phyloP scores from a whole-genome alignment of 2,797 vertebrate species.

The Leuciscus waleckii region DNA sequence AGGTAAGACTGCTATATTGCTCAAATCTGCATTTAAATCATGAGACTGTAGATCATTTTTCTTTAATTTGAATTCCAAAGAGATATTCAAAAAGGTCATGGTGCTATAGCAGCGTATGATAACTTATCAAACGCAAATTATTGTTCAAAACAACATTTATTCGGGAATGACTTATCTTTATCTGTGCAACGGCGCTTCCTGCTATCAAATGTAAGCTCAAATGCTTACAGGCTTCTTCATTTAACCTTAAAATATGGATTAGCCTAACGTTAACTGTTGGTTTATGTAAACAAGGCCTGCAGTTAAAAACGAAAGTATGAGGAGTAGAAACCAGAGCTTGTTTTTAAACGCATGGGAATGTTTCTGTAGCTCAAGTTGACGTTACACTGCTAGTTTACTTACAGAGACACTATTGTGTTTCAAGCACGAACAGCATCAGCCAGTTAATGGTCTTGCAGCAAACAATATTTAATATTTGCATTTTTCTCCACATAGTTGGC shows the following conservation, averaged over 20 bases:
- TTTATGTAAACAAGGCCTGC: not conserved
- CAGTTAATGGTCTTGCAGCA: too few relatives aligned
- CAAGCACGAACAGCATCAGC: not conserved
- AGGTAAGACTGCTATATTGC: not conserved
- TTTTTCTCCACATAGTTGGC: fast-evolving
- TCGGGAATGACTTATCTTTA: not conserved
- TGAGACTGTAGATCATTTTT: not conserved
- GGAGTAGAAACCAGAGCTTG: not conserved
- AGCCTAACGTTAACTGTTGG: not conserved
- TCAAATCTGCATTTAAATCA: not conserved
- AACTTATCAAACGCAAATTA: not conserved
- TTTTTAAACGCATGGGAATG: not conserved
- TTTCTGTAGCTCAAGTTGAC: not conserved
- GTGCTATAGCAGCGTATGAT: not conserved
- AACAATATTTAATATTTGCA: not conserved
- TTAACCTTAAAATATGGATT: not conserved
- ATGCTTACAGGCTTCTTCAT: not conserved
- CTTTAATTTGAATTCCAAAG: not conserved
- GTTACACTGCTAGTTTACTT: not conserved
- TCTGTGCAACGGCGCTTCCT: not conserved
- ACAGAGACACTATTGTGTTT: not conserved
- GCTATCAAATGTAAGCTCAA: not conserved
- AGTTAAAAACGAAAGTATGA: not conserved
- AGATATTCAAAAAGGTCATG: not conserved
- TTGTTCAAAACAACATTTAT: not conserved